Evolutionary conservation across 2,113 vertebrate species (phyloP).

Genomic region (Tragelaphus strepsiceros): DNA sequence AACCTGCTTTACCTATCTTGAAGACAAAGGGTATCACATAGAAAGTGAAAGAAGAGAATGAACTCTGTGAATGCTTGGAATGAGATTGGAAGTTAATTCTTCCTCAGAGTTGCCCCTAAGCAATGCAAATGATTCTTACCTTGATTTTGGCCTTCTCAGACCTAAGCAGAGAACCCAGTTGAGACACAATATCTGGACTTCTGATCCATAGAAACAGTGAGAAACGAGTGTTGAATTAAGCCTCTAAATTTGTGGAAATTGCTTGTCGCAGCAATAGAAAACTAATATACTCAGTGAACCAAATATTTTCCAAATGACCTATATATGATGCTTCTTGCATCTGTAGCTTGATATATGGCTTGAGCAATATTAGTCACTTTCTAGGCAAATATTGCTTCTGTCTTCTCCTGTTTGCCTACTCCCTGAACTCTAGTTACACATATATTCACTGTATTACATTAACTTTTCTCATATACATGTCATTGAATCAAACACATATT

Average conservation of each 20-base stretch:
- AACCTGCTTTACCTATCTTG: not conserved
- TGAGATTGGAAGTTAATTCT: not conserved
- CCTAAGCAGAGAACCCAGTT: not conserved
- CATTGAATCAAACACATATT: not conserved
- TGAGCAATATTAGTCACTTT: not conserved
- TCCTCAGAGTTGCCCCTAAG: not conserved
- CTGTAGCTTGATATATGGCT: not conserved
- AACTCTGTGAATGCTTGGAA: not conserved
- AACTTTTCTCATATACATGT: not conserved
- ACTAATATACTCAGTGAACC: not conserved
- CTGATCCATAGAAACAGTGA: not conserved
- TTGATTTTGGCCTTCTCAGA: not conserved
- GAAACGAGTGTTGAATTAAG: not conserved
- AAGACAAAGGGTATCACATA: not conserved
- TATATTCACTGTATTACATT: not conserved
- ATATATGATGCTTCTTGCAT: not conserved
- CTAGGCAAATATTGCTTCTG: not conserved
- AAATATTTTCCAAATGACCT: not conserved
- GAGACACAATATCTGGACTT: not conserved
- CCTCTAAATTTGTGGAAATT: not conserved
- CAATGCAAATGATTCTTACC: not conserved
- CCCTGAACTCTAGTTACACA: not conserved
- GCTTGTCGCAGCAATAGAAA: not conserved
- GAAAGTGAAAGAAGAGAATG: not conserved
- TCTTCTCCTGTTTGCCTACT: not conserved